Evolutionary conservation across 2,888 invertebrate species (phyloP), one percentile per base, ranked within the genome.

Genomic region (Eilema caniola): DNA sequence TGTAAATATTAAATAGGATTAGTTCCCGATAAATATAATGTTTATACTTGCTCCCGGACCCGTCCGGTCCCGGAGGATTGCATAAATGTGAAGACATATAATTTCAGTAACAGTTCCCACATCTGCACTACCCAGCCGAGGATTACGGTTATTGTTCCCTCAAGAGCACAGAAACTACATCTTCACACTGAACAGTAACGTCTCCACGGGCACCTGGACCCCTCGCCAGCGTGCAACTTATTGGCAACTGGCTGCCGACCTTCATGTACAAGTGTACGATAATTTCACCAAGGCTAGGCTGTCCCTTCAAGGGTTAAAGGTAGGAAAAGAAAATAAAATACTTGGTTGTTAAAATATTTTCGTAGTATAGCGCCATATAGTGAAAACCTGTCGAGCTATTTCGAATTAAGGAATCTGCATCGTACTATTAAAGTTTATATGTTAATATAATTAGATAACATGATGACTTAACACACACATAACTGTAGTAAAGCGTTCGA

Each of bases 161-260:
- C 83, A 88, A 20, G 81, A 86, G 11, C 83, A 88, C 11, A 86
- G 85, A 7, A 88, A 89, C 66, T 95, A 93, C 70, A 80, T 87
- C 4, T 95, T 89, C 63, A 80, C 86, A 0, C 57, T 95, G 7
- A 92, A 90, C 72, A 89, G 90, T 0, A 91, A 92, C 41, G 90
- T 93, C 0, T 90, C 93, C 0, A 88, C 91, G 0, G 91, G 92
- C 0, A 88, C 91, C 1, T 81, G 89, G 33, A 85, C 88, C 12
- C 90, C 88, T 3, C 84, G 81, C 2, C 88, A 87, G 37, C 87
- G 85, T 24, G 84, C 83, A 37, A 91, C 92, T 0, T 87, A 86
- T 20, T 94, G 95, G 94, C 86, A 89, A 0, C 62, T 95, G 53
- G 91, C 90, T 1, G 94, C 91, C 0, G 84, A 87, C 11, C 71